Evolutionary conservation across 2,797 vertebrate genomes (phyloP).

Genomic region (Denticeps clupeoides): DNA sequence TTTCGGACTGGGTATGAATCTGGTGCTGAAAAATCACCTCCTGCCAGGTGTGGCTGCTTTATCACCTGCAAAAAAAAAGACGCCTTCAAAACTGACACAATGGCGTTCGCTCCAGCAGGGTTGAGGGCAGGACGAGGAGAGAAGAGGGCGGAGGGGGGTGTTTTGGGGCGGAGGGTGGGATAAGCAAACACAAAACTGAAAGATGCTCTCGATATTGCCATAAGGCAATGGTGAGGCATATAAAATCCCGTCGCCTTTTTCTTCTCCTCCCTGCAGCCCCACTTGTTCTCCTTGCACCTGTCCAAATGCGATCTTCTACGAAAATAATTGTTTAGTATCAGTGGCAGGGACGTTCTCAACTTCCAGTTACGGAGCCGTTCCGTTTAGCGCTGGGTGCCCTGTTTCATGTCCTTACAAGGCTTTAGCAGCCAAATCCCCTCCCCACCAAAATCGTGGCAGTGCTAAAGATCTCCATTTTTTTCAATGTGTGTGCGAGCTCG

Average conservation of each 20-base stretch:
- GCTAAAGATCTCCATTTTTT: conserved; percentile 45
- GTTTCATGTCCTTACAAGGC: conserved; percentile 82
- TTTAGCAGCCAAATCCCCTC: conserved; percentile 54
- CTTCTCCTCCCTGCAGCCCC: conserved; percentile 19
- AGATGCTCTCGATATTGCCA: conserved; percentile 12
- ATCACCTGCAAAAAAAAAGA: conserved; percentile 19
- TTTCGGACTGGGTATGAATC: neutral
- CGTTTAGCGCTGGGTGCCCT: conserved; percentile 54
- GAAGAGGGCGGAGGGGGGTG: conserved; percentile 22
- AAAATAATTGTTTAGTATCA: conserved; percentile 61
- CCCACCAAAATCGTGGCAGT: no score
- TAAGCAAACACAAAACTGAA: conserved; percentile 23
- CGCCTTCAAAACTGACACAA: conserved; percentile 56
- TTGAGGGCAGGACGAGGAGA: conserved; percentile 38
- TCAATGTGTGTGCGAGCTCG: conserved; percentile 35
- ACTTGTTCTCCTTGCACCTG: conserved; percentile 35
- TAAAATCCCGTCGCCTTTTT: conserved; percentile 50
- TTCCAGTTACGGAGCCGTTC: conserved; percentile 70
- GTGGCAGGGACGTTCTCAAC: conserved; percentile 70
- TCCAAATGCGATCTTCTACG: no score
- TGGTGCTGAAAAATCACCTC: conserved; percentile 8
- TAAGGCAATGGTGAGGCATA: no score
- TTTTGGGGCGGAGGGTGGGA: conserved; percentile 30
- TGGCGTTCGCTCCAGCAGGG: conserved; percentile 42
- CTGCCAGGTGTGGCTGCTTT: conserved; percentile 17